A percentile compares a stretch with the other conserved stretches of the same genome.
phyloP scores from a whole-genome alignment of 2,797 vertebrate species.

The Hippoglossus hippoglossus region DNA sequence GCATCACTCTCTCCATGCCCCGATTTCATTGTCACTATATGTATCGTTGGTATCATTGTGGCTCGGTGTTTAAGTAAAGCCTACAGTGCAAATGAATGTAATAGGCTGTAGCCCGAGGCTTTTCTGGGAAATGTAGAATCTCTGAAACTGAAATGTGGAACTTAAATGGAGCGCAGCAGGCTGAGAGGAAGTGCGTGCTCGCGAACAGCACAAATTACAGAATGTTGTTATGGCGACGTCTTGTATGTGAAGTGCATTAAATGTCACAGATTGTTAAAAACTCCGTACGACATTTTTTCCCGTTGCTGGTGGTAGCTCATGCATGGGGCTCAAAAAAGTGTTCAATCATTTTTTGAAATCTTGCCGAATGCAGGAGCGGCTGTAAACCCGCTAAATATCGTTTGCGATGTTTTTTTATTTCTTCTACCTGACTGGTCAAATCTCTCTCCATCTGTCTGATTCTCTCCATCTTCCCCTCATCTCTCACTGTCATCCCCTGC shows the following conservation, averaged over 20 bases:
- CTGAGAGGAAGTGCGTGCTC: slow-evolving; percentile 1
- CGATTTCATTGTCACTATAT: slow-evolving; percentile 15
- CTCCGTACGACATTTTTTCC: background rate
- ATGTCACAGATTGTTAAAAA: slow-evolving; percentile 33
- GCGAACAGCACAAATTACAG: slow-evolving; percentile 12
- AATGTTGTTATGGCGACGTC: slow-evolving; percentile 10
- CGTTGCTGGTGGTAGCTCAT: background rate
- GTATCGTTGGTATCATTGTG: slow-evolving; percentile 11
- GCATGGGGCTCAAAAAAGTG: background rate
- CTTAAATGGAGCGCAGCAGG: slow-evolving; percentile 23
- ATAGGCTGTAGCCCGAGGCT: background rate
- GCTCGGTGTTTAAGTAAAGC: slow-evolving; percentile 13
- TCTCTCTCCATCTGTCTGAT: slow-evolving; percentile 51
- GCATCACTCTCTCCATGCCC: background rate
- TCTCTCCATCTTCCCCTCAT: slow-evolving; percentile 54
- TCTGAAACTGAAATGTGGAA: slow-evolving; percentile 13
- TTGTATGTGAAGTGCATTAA: slow-evolving; percentile 1
- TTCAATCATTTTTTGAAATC: slow-evolving; percentile 13
- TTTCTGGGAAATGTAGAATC: slow-evolving; percentile 28
- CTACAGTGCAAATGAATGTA: slow-evolving; percentile 11
- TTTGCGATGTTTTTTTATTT: slow-evolving; percentile 53
- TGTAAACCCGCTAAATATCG: slow-evolving; percentile 35
- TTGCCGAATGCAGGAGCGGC: slow-evolving; percentile 11
- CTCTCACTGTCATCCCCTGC: slow-evolving; percentile 53
- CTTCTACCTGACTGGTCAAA: slow-evolving; percentile 66